Evolutionary conservation across 2,888 invertebrate genomes (phyloP).

Genomic region (Gryllus longicercus): DNA sequence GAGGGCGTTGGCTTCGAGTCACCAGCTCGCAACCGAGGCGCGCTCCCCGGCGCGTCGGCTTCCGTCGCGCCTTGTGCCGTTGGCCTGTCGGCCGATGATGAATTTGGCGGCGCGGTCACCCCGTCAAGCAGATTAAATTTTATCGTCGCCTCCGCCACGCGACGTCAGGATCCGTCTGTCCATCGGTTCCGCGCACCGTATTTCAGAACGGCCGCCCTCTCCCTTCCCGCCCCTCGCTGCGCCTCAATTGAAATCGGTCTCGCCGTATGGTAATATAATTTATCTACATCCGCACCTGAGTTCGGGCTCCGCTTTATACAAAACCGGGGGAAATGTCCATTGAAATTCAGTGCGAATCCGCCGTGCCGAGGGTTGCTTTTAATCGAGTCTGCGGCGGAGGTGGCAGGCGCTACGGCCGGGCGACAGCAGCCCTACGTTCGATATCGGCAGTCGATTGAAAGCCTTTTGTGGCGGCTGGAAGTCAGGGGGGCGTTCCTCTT

Average conservation of each 20-base stretch:
- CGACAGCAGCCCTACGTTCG: neutral
- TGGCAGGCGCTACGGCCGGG: neutral
- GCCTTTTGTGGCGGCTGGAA: neutral
- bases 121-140: neutral
- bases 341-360: conserved; percentile 17
- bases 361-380: neutral
- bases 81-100: neutral
- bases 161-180: neutral
- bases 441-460: conserved; percentile 9
- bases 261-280: neutral
- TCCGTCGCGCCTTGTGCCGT: neutral
- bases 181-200: neutral
- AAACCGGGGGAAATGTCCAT: neutral
- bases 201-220: neutral
- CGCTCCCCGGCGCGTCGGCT: neutral
- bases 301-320: conserved; percentile 3
- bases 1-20: too few relatives aligned
- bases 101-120: neutral
- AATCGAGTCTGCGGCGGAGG: neutral
- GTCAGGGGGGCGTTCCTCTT: neutral
- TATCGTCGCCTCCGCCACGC: neutral
- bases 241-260: neutral
- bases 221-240: neutral
- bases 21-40: too few relatives aligned
- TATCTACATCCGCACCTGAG: conserved; percentile 1